phyloP scores from a whole-genome alignment of 2,888 invertebrate genomes.

The Dicyrtomina minuta region DNA sequence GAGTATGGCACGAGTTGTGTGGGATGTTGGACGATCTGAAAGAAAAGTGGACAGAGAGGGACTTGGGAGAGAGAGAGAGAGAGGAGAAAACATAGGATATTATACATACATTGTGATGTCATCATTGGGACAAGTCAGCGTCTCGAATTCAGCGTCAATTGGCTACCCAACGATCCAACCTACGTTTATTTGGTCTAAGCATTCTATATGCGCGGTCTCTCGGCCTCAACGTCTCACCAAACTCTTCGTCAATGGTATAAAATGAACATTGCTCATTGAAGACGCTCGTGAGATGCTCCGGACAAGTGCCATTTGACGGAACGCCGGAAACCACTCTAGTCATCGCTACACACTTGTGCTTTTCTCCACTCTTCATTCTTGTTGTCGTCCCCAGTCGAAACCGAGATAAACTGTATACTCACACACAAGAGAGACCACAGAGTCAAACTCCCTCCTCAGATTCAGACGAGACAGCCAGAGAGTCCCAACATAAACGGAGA shows the following conservation, averaged over 20 bases:
- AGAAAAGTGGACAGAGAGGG: not conserved
- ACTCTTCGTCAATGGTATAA: slow-evolving; percentile 23
- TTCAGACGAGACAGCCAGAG: no score
- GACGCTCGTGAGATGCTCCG: slow-evolving; percentile 29
- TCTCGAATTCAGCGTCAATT: slow-evolving; percentile 19
- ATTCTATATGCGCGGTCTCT: slow-evolving; percentile 7
- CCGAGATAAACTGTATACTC: no score
- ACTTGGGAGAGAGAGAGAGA: not conserved
- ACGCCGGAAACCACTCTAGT: slow-evolving; percentile 26
- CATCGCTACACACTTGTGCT: not conserved
- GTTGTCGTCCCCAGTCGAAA: not conserved
- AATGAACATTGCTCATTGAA: slow-evolving; percentile 32
- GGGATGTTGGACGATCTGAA: not conserved
- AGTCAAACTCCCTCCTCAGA: no score
- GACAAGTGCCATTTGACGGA: slow-evolving; percentile 32
- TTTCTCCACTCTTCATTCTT: not conserved
- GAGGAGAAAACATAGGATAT: not conserved
- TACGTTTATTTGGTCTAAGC: not conserved
- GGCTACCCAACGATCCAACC: slow-evolving; percentile 1
- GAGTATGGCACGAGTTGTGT: not conserved
- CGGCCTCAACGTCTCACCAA: not conserved
- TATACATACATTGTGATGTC: slow-evolving; percentile 3
- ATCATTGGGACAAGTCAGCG: slow-evolving; percentile 15
- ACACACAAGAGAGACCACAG: no score
- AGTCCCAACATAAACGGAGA: no score